Percentiles rank a stretch among this genome's conserved stretches.
Conservation (phyloP, 2,797 vertebrate species). For the Agapornis canus region DNA sequence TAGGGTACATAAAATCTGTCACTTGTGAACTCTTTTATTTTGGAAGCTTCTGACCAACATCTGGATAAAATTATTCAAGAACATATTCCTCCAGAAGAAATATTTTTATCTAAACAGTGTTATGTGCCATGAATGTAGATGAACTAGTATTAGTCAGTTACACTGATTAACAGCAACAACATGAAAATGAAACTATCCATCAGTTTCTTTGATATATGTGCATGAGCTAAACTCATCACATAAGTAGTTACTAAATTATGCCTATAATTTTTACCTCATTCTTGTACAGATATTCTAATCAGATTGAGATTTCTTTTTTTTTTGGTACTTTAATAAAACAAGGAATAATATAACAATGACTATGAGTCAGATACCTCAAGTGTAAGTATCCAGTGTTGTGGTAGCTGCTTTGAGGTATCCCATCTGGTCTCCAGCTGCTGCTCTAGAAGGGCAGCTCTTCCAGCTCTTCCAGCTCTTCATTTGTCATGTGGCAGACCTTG, state of each 20-base stretch:
- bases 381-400: background rate
- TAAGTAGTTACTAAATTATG: background rate
- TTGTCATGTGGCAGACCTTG: background rate
- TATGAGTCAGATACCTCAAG: background rate
- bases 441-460: background rate
- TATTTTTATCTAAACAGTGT: constrained; percentile 1
- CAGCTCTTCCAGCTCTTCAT: background rate
- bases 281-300: background rate
- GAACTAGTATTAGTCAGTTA: background rate
- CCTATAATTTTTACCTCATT: background rate
- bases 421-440: background rate
- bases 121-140: background rate
- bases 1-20: background rate
- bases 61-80: constrained; percentile 31
- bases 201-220: background rate
- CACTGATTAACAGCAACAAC: background rate
- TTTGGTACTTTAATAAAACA: background rate
- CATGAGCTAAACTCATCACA: background rate
- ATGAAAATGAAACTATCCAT: background rate
- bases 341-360: background rate
- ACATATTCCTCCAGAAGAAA: background rate
- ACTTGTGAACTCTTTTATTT: background rate
- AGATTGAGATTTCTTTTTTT: background rate
- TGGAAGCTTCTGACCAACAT: constrained; percentile 2
- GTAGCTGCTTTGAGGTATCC: background rate